Evolutionary conservation across 2,888 invertebrate species (phyloP), one percentile per base, ranked within the genome.

Genomic region (Diadromus collaris): DNA sequence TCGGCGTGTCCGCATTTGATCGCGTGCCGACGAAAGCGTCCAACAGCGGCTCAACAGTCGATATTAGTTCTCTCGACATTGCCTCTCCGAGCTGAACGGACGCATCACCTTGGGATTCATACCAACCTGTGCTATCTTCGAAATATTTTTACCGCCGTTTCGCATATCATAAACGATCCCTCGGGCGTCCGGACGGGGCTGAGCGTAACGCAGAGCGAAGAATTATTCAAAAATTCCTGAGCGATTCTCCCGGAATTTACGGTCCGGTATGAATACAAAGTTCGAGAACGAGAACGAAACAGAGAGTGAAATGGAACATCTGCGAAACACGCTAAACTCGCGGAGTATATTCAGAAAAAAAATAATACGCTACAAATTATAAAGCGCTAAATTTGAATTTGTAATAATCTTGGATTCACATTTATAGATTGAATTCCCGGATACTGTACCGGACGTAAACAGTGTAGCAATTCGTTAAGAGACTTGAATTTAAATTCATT

Each of bases 111-210:
- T 76, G 44, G 48, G 32, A 41, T 48, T 24, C 27, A 46, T 56
- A 64, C 51, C 16, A 16, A 46, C 24, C 54, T 56, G 27, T 44
- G 48, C 58, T 60, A 65, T 77, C 78, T 60, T 78, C 63, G 74
- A 83, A 73, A 80, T 79, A 73, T 83, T 78, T 83, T 46, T 81
- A 81, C 78, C 79, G 70, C 75, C 76, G 78, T 74, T 68, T 72
- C 27, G 54, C 27, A 58, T 44, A 41, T 24, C 73, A 34, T 69
- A 78, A 78, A 74, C 65, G 75, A 58, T 63, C 75, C 74, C 76
- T 67, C 72, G 81, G 71, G 78, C 54, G 13, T 29, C 29, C 73
- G 58, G 70, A 54, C 69, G 69, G 67, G 70, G 78, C 71, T 76
- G 76, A 75, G 71, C 76, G 73, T 74, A 73, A 24, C 64, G 38